phyloP scores from a whole-genome alignment of 1,140 invertebrate species.

The Brachionus rubens region DNA sequence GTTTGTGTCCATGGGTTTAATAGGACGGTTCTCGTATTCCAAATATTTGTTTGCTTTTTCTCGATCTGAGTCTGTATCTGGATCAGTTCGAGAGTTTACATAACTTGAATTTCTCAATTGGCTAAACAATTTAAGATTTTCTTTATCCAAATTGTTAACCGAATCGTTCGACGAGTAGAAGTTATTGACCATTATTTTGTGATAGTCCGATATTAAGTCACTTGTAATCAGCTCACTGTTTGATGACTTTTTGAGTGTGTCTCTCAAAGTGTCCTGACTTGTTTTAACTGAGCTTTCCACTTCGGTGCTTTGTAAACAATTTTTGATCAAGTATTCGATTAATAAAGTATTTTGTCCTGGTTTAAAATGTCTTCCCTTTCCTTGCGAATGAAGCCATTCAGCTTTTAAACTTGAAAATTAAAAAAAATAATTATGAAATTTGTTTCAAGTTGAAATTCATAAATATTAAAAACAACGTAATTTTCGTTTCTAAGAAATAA shows the following conservation, averaged over 20 bases:
- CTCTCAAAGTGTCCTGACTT: background rate
- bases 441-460: background rate
- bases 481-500: conserved; percentile 13
- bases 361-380: conserved; percentile 78
- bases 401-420: conserved; percentile 71
- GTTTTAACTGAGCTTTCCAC: background rate
- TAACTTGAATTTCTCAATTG: conserved; percentile 7
- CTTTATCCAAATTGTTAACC: background rate
- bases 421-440: background rate
- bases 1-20: conserved; percentile 39
- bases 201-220: conserved; percentile 10
- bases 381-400: conserved; percentile 91
- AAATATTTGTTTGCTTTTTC: conserved; percentile 18
- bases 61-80: conserved; percentile 13
- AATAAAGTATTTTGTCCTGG: conserved; percentile 76
- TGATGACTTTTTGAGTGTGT: background rate
- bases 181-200: conserved; percentile 29
- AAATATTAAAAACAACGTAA: conserved; percentile 1
- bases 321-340: conserved; percentile 70
- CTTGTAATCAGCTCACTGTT: background rate
- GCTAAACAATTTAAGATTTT: conserved; percentile 10
- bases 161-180: conserved; percentile 26
- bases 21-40: conserved; percentile 43
- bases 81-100: background rate
- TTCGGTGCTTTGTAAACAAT: conserved; percentile 53